These are phyloP conservation scores for Bryconaethiops microstoma DNA, from an alignment of 2,797 vertebrate species.

Conservation along the genomic window DNA sequence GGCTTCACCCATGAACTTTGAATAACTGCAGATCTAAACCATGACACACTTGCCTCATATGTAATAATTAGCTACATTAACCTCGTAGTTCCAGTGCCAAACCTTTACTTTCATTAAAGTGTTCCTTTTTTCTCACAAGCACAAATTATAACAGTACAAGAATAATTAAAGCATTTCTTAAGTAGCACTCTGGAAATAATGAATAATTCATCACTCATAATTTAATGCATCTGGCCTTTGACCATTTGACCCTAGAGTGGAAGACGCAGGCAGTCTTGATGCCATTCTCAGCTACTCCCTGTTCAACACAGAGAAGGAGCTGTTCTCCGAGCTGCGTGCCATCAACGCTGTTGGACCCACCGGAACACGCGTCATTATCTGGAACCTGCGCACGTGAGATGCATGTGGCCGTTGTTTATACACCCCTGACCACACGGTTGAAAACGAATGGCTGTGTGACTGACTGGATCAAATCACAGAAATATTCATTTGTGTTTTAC, in stretches of 20 bases:
- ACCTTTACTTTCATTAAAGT: not conserved
- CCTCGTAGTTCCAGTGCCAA: not conserved
- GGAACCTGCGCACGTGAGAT: slow-evolving; percentile 87
- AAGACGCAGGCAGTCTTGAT: slow-evolving; percentile 81
- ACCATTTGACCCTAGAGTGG: slow-evolving; percentile 38
- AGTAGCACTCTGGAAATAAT: not conserved
- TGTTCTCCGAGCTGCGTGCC: slow-evolving; percentile 81
- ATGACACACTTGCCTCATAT: no score
- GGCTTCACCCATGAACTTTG: not conserved
- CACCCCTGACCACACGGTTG: not conserved
- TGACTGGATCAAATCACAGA: not conserved
- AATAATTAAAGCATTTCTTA: not conserved
- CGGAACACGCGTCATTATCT: slow-evolving; percentile 93
- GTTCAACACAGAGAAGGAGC: slow-evolving; percentile 78
- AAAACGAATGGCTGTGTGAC: not conserved
- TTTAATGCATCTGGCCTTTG: not conserved
- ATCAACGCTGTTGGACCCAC: slow-evolving; percentile 72
- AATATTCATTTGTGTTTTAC: not conserved
- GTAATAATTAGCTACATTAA: not conserved
- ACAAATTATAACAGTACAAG: no score
- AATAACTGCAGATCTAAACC: not conserved
- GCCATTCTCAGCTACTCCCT: slow-evolving; percentile 85
- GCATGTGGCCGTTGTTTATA: not conserved
- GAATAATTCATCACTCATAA: not conserved
- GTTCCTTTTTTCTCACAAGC: no score